Evolutionary conservation across 1,140 invertebrate genomes (phyloP).

Genomic region (Atta cephalotes): DNA sequence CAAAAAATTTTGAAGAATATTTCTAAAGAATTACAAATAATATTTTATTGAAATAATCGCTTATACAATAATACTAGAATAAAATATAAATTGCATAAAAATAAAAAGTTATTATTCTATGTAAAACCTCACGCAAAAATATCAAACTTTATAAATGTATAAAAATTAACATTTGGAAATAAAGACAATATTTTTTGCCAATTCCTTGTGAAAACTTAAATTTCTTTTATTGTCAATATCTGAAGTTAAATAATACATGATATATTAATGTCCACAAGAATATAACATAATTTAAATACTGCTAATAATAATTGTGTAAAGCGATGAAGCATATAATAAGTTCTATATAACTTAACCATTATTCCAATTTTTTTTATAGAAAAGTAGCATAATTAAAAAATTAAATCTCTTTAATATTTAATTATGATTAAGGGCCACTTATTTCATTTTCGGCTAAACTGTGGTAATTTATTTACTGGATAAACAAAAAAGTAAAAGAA

Average conservation of each 20-base stretch:
- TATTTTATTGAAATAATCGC: slow-evolving; percentile 15
- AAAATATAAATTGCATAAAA: slow-evolving; percentile 2
- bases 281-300: slow-evolving; percentile 10
- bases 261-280: slow-evolving; percentile 8
- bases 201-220: not conserved
- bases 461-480: no score
- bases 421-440: not conserved
- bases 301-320: not conserved
- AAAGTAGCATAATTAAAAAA: not conserved
- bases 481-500: no score
- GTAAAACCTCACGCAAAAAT: not conserved
- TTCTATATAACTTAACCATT: slow-evolving; percentile 1
- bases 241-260: not conserved
- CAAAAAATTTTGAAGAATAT: not conserved
- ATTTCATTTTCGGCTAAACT: no score
- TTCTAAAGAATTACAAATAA: slow-evolving; percentile 15
- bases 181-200: not conserved
- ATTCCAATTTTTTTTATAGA: not conserved
- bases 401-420: not conserved
- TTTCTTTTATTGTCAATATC: not conserved
- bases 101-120: not conserved
- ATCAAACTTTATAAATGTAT: not conserved
- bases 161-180: slow-evolving; percentile 1
- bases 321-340: not conserved
- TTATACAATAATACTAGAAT: slow-evolving; percentile 12